Evolutionary conservation across 2,113 vertebrate species (phyloP), one percentile per base, ranked within the genome.

Genomic region (Danionella cerebrum): DNA sequence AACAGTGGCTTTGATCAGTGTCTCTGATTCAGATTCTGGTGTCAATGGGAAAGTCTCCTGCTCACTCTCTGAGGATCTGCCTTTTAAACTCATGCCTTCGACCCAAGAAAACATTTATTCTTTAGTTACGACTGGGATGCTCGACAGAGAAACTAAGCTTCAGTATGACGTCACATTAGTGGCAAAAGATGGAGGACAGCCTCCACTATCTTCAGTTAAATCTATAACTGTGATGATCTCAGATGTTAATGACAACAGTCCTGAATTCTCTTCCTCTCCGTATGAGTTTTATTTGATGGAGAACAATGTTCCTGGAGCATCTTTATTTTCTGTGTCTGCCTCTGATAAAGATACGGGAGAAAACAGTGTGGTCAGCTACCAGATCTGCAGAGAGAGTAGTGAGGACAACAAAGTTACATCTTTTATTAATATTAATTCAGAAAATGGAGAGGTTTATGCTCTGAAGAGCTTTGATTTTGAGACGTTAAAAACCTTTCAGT

Each of bases 191-290:
- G 12, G 25, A 2, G 81, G 81, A 10, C 7, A 53, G 2, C 78
- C 81, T 2, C 36, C 71, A 1, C 2, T 78, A 27, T 73, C 72
- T 2, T 72, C 78, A 3, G 35, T 69, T 19, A 78, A 77, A 65
- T 67, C 65, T 12, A 52, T 83, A 36, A 65, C 53, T 7, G 74
- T 83, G 13, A 14, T 31, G 3, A 35, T 83, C 18, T 76, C 73
- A 36, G 81, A 83, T 69, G 60, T 79, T 6, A 83, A 83, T 64
- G 80, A 83, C 22, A 83, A 83, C 10, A 70, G 38, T 16, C 81
- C 81, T 4, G 22, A 55, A 31, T 82, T 83, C 60, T 13, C 36
- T 2, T 22, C 24, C 1, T 52, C 42, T 9, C 63, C 69, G 0
- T 76, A 79, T 27, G 47, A 13, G 0, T 74, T 77, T 67, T 82